phyloP scores from a whole-genome alignment of 2,888 invertebrate genomes.

The Blera fallax region DNA sequence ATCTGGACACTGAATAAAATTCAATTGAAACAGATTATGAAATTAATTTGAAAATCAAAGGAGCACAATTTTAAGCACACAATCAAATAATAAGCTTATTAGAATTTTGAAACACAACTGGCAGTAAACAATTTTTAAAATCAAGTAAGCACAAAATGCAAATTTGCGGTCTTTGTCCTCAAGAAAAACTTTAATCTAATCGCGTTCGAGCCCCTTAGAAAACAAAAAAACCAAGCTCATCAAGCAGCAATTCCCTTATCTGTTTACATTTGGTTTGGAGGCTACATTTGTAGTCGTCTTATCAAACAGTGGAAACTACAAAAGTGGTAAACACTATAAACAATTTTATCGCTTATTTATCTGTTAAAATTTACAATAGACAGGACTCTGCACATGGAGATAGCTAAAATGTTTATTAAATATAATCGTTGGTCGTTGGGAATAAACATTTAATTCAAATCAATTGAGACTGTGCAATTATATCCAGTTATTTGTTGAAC shows the following conservation, averaged over 20 bases:
- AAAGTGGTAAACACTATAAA: constrained; percentile 3
- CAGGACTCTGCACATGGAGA: background rate
- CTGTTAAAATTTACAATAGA: background rate
- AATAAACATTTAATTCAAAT: no score
- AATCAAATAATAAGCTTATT: background rate
- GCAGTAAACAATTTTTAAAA: background rate
- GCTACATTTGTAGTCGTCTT: background rate
- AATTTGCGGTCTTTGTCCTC: constrained; percentile 1
- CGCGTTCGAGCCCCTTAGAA: background rate
- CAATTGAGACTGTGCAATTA: no score
- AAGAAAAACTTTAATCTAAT: constrained; percentile 19
- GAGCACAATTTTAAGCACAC: background rate
- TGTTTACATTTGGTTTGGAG: background rate
- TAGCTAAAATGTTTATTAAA: no score
- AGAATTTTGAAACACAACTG: background rate
- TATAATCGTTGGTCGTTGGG: no score
- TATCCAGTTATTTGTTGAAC: no score
- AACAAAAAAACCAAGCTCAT: background rate
- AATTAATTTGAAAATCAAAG: background rate
- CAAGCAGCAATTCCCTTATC: constrained; percentile 9
- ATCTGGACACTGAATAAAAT: background rate
- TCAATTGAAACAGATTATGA: background rate
- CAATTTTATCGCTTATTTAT: constrained; percentile 1
- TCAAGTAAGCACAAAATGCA: background rate
- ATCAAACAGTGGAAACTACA: background rate